Conservation (phyloP, 2,797 vertebrate species). For the Champsocephalus esox region DNA sequence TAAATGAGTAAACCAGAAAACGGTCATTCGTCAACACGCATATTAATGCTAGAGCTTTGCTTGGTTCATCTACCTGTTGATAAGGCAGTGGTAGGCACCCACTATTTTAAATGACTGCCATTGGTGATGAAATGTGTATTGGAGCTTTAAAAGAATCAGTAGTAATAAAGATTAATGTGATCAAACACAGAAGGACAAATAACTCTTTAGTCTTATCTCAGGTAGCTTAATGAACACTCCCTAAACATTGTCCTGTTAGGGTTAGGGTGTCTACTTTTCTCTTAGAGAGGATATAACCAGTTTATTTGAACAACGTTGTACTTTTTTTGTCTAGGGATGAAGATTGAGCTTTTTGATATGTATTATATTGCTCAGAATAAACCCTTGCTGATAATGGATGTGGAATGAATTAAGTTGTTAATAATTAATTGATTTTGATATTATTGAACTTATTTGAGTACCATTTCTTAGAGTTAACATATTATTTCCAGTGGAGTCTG, state of each 20-base stretch:
- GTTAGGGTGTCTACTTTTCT: conserved; percentile 3
- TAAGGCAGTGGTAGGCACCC: conserved; percentile 28
- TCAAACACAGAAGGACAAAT: conserved; percentile 33
- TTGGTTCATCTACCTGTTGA: conserved; percentile 47
- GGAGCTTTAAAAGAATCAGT: conserved; percentile 24
- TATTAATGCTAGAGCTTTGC: conserved; percentile 38
- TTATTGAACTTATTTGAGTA: conserved; percentile 8
- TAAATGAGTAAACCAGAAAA: conserved; percentile 54
- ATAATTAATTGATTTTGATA: conserved; percentile 10
- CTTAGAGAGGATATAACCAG: background rate
- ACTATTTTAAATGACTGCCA: conserved; percentile 41
- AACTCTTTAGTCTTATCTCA: conserved; percentile 26
- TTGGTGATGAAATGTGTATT: conserved; percentile 30
- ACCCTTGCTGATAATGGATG: background rate
- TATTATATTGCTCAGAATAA: background rate
- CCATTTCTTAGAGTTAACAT: background rate
- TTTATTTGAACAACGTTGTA: conserved; percentile 2
- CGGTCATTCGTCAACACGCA: conserved; percentile 48
- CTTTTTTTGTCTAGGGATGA: conserved; percentile 1
- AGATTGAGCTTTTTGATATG: conserved; percentile 9
- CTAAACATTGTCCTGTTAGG: conserved; percentile 6
- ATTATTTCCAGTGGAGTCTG: background rate
- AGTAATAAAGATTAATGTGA: conserved; percentile 36
- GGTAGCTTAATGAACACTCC: conserved; percentile 26
- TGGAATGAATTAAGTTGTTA: conserved; percentile 15